Base-by-base conservation (phyloP, 2,888 invertebrate genomes). In the Kuschelorhynchus macadamiae region DNA sequence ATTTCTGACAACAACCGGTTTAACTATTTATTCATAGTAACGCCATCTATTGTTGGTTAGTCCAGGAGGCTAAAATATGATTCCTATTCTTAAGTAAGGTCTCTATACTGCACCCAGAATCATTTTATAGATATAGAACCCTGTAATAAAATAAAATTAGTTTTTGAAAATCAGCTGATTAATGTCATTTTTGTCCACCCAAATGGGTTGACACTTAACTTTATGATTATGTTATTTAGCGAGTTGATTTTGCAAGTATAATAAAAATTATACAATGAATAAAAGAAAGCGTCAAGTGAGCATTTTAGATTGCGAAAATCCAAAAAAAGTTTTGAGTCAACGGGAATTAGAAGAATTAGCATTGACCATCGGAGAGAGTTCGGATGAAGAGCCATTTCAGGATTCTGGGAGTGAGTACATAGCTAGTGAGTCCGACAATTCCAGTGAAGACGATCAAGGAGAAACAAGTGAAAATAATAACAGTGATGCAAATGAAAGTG, bases 291-390 rank as follows among this genome's bases (percentile, higher is more conserved):
- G 49, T 49, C 20, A 20, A 49, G 49, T 49, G 11, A 49, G 49
- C 21, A 49, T 49, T 25, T 49, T 49, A 25, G 49, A 49, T 49
- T 49, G 49, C 12, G 49, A 49, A 21, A 49, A 49, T 49, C 49
- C 25, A n/a, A 49, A 49, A 49, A 49, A 49, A n/a, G n/a, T n/a
- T n/a, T n/a, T n/a, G n/a, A n/a, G n/a, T n/a, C n/a, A n/a, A 49
- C 21, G 21, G 25, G 21, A 49, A 49, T 49, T 49, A 49, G 49
- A 49, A 49, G 25, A 49, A 8, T 21, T 49, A 49, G 21, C 49
- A 25, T 49, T 20, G 25, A 18, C 20, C 30, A 49, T 21, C 20
- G 49, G 49, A 25, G 21, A 49, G 8, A 49, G 49, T 49, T 25
- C 49, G 25, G 49, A 49, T 20, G 49, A 49, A 49, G 49, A 49